Conservation (phyloP, 2,888 invertebrate species). For the Graphium colonna region DNA sequence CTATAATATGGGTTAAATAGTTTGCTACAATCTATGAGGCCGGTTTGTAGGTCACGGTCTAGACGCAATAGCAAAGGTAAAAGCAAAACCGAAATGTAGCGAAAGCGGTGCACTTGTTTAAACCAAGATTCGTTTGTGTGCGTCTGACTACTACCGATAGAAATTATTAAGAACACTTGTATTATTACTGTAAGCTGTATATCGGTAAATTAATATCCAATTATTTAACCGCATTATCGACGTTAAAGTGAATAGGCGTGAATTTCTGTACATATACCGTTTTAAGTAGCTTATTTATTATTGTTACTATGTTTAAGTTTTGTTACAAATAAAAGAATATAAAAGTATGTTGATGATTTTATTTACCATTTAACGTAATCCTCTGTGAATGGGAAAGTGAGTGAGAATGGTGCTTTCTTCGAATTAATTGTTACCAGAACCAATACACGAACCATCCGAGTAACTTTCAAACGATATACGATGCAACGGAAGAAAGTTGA, state of each 20-base stretch:
- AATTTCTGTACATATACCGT: slow-evolving; percentile 68
- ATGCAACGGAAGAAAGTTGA: slow-evolving; percentile 24
- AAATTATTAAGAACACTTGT: background rate
- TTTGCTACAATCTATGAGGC: slow-evolving; percentile 34
- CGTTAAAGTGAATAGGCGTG: slow-evolving; percentile 45
- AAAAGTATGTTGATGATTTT: slow-evolving; percentile 6
- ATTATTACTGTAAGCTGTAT: background rate
- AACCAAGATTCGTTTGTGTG: slow-evolving; percentile 53
- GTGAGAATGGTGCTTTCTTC: background rate
- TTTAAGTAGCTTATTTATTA: slow-evolving; percentile 65
- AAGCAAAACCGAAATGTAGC: slow-evolving; percentile 40
- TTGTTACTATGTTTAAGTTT: slow-evolving; percentile 38
- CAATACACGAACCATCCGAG: slow-evolving; percentile 10
- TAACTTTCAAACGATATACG: slow-evolving; percentile 21
- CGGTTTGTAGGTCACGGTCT: slow-evolving; percentile 25
- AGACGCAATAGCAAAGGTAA: slow-evolving; percentile 33
- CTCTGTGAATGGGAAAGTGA: background rate
- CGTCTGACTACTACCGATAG: slow-evolving; percentile 49
- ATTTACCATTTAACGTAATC: background rate
- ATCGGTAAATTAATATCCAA: background rate
- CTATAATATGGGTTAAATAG: slow-evolving; percentile 51
- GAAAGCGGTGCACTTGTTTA: slow-evolving; percentile 38
- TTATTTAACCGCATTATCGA: slow-evolving; percentile 15
- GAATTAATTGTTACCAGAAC: slow-evolving; percentile 2
- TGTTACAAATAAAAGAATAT: slow-evolving; percentile 42